These are phyloP conservation scores for Silurus lanzhouensis DNA, from an alignment of 2,797 vertebrate species.

Conservation along the genomic window DNA sequence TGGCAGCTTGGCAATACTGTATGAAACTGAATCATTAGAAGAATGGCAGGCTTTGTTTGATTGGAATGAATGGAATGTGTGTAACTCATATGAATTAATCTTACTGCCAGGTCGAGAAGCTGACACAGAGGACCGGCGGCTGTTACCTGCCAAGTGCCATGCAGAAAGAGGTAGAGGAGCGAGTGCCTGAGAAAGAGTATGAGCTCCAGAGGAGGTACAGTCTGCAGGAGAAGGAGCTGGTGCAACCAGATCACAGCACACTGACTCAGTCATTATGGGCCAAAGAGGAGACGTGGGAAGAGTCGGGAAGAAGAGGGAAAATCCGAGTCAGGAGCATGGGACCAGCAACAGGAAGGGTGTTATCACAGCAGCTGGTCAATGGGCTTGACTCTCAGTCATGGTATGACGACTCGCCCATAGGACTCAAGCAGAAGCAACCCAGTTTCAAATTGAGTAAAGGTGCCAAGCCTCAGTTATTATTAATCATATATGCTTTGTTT, in stretches of 20 bases:
- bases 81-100: not conserved
- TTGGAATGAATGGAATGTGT: not conserved
- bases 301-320: not conserved
- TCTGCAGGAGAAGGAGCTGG: not conserved
- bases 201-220: constrained; percentile 33
- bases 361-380: constrained; percentile 47
- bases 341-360: constrained; percentile 16
- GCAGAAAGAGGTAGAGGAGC: constrained; percentile 33
- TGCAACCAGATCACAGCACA: not conserved
- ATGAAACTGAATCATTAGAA: not conserved
- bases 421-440: constrained; percentile 32
- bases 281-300: not conserved
- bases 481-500: not conserved
- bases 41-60: not conserved
- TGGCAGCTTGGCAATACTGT: not conserved
- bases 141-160: constrained; percentile 43
- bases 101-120: constrained; percentile 66
- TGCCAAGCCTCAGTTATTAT: constrained; percentile 37
- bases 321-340: not conserved
- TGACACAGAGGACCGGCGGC: constrained; percentile 63
- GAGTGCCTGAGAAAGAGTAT: not conserved
- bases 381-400: constrained; percentile 58
- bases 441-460: constrained; percentile 70
- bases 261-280: not conserved
- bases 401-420: not conserved